Evolutionary conservation across 2,888 invertebrate species (phyloP).

Genomic region (Himalopsyche tibetana): DNA sequence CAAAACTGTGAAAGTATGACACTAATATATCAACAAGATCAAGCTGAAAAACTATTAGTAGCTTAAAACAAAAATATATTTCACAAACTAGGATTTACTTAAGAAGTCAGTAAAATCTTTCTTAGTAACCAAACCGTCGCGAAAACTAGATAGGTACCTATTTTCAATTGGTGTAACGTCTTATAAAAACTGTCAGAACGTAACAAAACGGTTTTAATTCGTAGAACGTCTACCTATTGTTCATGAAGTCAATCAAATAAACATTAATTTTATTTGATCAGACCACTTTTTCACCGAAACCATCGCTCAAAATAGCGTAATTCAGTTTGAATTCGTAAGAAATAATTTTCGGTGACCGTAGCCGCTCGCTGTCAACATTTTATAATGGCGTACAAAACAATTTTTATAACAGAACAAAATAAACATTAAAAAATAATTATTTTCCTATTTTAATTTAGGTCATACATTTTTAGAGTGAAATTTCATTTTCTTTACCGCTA

Average conservation of each 20-base stretch:
- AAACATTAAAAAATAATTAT: too few relatives aligned
- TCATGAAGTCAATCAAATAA: constrained; percentile 14
- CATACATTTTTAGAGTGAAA: too few relatives aligned
- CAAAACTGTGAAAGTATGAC: background rate
- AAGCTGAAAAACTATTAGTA: constrained; percentile 7
- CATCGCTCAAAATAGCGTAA: constrained; percentile 1
- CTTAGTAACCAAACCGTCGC: background rate
- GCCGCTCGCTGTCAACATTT: constrained; percentile 1
- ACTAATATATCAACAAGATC: background rate
- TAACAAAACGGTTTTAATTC: background rate
- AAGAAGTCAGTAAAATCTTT: background rate
- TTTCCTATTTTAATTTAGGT: too few relatives aligned
- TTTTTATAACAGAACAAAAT: too few relatives aligned
- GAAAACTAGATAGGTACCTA: background rate
- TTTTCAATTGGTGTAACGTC: background rate
- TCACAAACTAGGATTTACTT: background rate
- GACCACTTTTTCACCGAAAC: background rate
- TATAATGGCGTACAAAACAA: background rate
- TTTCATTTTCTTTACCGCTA: too few relatives aligned
- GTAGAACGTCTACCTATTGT: background rate
- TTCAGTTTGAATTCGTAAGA: background rate
- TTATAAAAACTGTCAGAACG: background rate
- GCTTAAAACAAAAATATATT: background rate
- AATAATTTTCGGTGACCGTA: constrained; percentile 15
- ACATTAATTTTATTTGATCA: background rate